These are phyloP conservation scores for Chrysolina oricalcia DNA, from an alignment of 2,888 invertebrate species.

Conservation along the genomic window DNA sequence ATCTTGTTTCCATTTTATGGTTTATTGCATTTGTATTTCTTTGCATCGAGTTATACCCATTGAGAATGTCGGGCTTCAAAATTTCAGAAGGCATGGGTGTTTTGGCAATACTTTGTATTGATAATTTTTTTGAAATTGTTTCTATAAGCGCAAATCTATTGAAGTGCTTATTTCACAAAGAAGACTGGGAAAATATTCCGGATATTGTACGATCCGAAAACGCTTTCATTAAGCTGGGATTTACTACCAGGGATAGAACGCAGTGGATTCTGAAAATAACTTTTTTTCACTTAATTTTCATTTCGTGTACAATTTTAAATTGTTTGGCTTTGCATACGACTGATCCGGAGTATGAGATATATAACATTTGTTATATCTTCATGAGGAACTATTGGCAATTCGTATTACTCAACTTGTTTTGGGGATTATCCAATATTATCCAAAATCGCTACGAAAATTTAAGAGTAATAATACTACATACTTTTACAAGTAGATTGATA, in stretches of 20 bases:
- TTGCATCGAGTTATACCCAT: not conserved
- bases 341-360: not conserved
- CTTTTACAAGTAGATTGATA: not conserved
- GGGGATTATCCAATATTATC: not conserved
- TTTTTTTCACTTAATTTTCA: not conserved
- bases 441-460: not conserved
- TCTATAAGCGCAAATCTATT: not conserved
- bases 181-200: not conserved
- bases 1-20: not conserved
- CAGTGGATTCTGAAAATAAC: not conserved
- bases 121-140: not conserved
- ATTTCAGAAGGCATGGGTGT: not conserved
- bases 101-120: not conserved
- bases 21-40: not conserved
- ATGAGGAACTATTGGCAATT: not conserved
- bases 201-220: not conserved
- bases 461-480: not conserved
- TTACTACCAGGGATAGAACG: not conserved
- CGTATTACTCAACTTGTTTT: not conserved
- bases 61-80: not conserved
- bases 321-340: not conserved
- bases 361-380: not conserved
- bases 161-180: not conserved
- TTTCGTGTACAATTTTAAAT: not conserved
- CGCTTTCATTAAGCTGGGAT: not conserved